phyloP scores from a whole-genome alignment of 2,888 invertebrate species.

The Chrysomela aeneicollis region DNA sequence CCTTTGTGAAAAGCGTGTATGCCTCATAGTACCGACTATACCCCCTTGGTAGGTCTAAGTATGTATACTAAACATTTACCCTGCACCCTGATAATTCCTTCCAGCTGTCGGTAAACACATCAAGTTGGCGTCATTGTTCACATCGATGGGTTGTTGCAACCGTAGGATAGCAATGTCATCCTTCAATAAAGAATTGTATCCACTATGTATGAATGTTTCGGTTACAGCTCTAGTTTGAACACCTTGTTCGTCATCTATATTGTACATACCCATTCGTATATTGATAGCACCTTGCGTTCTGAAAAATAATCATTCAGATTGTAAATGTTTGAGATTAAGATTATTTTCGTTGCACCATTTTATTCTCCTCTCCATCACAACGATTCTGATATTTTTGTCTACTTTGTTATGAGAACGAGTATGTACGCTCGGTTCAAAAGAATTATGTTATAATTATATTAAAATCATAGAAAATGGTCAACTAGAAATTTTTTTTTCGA shows the following conservation, averaged over 20 bases:
- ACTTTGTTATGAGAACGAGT: too few relatives aligned
- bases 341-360: too few relatives aligned
- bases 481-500: too few relatives aligned
- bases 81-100: constrained; percentile 23
- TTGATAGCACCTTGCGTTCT: constrained; percentile 4
- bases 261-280: constrained; percentile 7
- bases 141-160: constrained; percentile 67
- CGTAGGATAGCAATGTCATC: constrained; percentile 84
- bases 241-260: neutral
- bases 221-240: constrained; percentile 5
- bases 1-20: neutral
- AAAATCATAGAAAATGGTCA: too few relatives aligned
- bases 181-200: constrained; percentile 64
- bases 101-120: constrained; percentile 23
- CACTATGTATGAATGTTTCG: neutral
- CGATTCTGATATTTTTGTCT: too few relatives aligned
- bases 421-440: too few relatives aligned
- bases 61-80: constrained; percentile 10
- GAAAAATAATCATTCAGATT: neutral
- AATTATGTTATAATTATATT: too few relatives aligned
- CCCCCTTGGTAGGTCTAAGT: constrained; percentile 60
- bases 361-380: too few relatives aligned
- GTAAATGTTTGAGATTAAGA: too few relatives aligned
- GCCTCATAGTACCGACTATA: constrained; percentile 63
- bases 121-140: constrained; percentile 64